Evolutionary conservation across 1,140 invertebrate genomes (phyloP).

Genomic region (Branchinecta lindahli): DNA sequence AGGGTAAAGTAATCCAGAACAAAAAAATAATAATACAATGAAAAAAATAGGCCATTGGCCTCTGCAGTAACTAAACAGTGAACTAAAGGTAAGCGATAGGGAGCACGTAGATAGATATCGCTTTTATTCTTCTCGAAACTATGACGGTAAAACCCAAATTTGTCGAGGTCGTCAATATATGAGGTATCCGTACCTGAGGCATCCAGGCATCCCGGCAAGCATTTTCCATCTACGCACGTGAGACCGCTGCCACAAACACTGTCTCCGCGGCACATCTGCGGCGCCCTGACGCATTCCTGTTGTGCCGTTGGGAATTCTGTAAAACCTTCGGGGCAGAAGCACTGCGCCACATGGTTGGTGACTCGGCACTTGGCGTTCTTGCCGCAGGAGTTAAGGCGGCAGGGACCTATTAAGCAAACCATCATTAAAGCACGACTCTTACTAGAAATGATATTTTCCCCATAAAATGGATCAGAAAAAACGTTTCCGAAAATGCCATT

Average conservation of each 20-base stretch:
- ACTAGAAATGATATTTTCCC: too few species aligned
- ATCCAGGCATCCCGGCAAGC: conserved; percentile 54
- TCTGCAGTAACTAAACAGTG: too few species aligned
- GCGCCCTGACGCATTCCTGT: conserved; percentile 66
- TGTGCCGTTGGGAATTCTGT: conserved; percentile 71
- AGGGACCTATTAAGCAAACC: conserved; percentile 44
- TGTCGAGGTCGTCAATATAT: too few species aligned
- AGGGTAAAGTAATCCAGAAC: too few species aligned
- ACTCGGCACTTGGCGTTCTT: conserved; percentile 64
- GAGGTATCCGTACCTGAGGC: conserved; percentile 46
- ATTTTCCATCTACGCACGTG: conserved; percentile 53
- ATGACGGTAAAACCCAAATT: too few species aligned
- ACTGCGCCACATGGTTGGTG: conserved; percentile 48
- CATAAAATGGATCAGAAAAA: too few species aligned
- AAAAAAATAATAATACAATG: too few species aligned
- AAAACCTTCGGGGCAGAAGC: conserved; percentile 63
- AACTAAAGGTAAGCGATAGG: too few species aligned
- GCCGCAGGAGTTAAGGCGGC: conserved; percentile 56
- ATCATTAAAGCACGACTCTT: background rate
- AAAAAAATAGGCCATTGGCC: too few species aligned
- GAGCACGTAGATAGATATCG: too few species aligned
- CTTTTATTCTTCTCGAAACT: too few species aligned
- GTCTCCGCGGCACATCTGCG: conserved; percentile 42
- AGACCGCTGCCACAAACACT: conserved; percentile 52
- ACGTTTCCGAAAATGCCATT: too few species aligned